Base-by-base conservation (phyloP, 2,888 invertebrate genomes). In the Pseudeuparius sepicola region DNA sequence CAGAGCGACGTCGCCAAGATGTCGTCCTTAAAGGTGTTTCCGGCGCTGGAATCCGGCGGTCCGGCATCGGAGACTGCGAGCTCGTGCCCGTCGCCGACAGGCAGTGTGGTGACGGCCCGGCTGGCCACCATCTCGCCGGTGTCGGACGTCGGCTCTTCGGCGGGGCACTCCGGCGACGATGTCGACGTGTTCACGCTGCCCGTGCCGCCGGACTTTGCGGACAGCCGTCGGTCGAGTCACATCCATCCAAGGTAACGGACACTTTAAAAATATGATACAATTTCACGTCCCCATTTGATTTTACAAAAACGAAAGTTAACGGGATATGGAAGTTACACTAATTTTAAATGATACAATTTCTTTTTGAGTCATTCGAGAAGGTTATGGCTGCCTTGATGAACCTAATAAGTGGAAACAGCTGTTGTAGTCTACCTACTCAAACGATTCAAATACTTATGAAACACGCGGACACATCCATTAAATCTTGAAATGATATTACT, bases 191-290 rank as follows among this genome's bases (percentile, higher is more conserved):
- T 70, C 37, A 66, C 71, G 39, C 63, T 86, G 42, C 86, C 86
- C 2, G 84, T 76, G 26, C 88, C 88, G 4, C 73, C 76, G 16
- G 82, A 82, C 49, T 88, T 88, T 59, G 87, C 87, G 2, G 87
- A 87, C 52, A 79, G 83, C 43, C 69, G 84, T 24, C 71, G 84
- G 9, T 75, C 78, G 6, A 71, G 71, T 10, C 78, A 60, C 41
- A 55, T 59, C 27, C 59, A 59, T 40, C 42, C 40, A 29, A 35
- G 41, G 42, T 43, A 42, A 9, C 6, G 5, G 6, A 13, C 15
- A 29, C 6, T 14, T 9, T 29, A 9, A 4, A 29, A n/a, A 6
- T 11, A 25, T 7, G 7, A 6, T 5, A 25, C 26, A 7, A 25
- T 25, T 25, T n/a, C n/a, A n/a, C n/a, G n/a, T n/a, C n/a, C n/a